Evolutionary conservation across 2,888 invertebrate genomes (phyloP).

Genomic region (Nemoura dubitans): DNA sequence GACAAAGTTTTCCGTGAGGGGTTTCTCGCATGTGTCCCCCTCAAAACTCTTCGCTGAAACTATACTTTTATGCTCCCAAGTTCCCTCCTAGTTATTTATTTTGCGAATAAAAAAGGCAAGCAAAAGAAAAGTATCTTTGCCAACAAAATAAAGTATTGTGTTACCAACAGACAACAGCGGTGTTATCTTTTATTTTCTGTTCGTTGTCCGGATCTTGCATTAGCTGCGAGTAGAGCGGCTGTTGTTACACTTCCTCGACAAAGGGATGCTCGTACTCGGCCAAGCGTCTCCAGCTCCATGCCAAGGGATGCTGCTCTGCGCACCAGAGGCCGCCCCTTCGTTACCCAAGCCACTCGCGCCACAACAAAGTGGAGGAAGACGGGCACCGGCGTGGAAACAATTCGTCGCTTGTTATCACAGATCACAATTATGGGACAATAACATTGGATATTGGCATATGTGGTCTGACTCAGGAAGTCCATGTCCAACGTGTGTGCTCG

Average conservation of each 20-base stretch:
- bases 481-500: too few species aligned
- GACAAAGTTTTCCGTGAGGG: neutral
- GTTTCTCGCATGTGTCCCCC: neutral
- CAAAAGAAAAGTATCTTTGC: neutral
- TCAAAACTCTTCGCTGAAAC: neutral
- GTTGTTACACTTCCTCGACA: conserved; percentile 16
- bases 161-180: neutral
- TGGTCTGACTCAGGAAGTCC: too few species aligned
- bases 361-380: too few species aligned
- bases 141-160: conserved; percentile 4
- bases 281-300: neutral
- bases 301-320: neutral
- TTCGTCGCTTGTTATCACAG: too few species aligned
- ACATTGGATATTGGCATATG: too few species aligned
- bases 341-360: too few species aligned
- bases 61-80: neutral
- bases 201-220: conserved; percentile 4
- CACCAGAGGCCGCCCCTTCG: too few species aligned
- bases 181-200: neutral
- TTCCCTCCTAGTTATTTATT: conserved; percentile 14
- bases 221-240: neutral
- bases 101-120: neutral
- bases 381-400: too few species aligned
- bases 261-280: neutral
- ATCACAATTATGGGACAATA: too few species aligned